Evolutionary conservation across 2,888 invertebrate species (phyloP).

Genomic region (Lordiphosa fenestrarum): DNA sequence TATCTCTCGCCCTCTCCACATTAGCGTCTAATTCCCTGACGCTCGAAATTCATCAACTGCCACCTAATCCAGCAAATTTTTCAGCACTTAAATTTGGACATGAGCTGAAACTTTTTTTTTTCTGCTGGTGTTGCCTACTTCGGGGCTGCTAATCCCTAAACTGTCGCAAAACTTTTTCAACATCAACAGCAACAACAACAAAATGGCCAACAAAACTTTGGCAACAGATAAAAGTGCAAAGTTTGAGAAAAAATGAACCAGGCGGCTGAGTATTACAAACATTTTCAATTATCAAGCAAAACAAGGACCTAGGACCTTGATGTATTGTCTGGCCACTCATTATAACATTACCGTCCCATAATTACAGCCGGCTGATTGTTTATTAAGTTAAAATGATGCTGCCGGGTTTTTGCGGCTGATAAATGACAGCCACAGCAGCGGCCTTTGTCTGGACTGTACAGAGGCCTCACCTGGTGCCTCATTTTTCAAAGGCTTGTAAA

Average conservation of each 20-base stretch:
- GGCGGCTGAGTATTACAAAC: constrained; percentile 65
- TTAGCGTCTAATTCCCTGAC: constrained; percentile 56
- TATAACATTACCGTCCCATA: constrained; percentile 64
- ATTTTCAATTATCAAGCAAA: constrained; percentile 70
- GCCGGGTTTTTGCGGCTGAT: constrained; percentile 41
- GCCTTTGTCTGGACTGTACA: constrained; percentile 51
- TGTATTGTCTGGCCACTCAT: constrained; percentile 62
- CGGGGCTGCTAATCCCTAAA: constrained; percentile 67
- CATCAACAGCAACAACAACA: constrained; percentile 16
- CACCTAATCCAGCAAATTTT: constrained; percentile 66
- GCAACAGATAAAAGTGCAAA: constrained; percentile 70
- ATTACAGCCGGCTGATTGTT: constrained; percentile 71
- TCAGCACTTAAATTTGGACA: constrained; percentile 70
- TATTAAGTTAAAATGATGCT: constrained; percentile 63
- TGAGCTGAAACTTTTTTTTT: constrained; percentile 53
- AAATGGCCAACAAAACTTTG: constrained; percentile 59
- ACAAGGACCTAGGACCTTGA: constrained; percentile 50
- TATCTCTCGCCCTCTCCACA: constrained; percentile 18
- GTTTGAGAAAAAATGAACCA: constrained; percentile 47
- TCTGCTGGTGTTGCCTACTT: constrained; percentile 47
- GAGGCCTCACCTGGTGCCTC: constrained; percentile 40
- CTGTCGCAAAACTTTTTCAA: constrained; percentile 67
- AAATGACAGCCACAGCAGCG: constrained; percentile 35
- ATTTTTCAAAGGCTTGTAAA: constrained; percentile 15
- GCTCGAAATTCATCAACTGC: constrained; percentile 61